phyloP scores from a whole-genome alignment of 2,888 invertebrate genomes.

The Apeira syringaria region DNA sequence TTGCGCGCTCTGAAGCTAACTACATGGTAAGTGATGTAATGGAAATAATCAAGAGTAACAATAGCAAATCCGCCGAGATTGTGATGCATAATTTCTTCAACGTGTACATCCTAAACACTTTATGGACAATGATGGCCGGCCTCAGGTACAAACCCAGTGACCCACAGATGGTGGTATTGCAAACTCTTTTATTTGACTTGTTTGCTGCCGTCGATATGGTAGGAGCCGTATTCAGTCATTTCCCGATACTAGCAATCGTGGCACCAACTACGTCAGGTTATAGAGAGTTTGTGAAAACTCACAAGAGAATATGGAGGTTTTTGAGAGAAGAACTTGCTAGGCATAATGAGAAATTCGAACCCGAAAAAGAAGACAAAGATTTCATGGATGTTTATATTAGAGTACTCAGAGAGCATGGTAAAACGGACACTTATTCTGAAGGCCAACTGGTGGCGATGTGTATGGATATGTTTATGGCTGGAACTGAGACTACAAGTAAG shows the following conservation, averaged over 20 bases:
- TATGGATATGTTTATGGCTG: slow-evolving; percentile 94
- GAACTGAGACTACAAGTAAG: slow-evolving; percentile 93
- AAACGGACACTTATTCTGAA: slow-evolving; percentile 85
- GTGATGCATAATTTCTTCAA: slow-evolving; percentile 90
- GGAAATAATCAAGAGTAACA: slow-evolving; percentile 51
- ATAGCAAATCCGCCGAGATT: slow-evolving; percentile 72
- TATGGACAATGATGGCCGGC: slow-evolving; percentile 94
- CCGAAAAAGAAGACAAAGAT: slow-evolving; percentile 86
- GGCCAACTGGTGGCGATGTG: slow-evolving; percentile 91
- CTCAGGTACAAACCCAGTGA: slow-evolving; percentile 88
- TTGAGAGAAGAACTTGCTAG: slow-evolving; percentile 87
- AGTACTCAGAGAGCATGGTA: slow-evolving; percentile 84
- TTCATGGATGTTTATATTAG: slow-evolving; percentile 93
- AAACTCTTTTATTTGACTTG: slow-evolving; percentile 87
- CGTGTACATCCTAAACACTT: slow-evolving; percentile 89
- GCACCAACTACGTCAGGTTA: slow-evolving; percentile 92
- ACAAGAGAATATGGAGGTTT: slow-evolving; percentile 89
- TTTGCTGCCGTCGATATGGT: slow-evolving; percentile 92
- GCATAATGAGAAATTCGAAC: slow-evolving; percentile 86
- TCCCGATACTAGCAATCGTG: slow-evolving; percentile 87
- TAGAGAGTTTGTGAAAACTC: slow-evolving; percentile 87
- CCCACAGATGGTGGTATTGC: slow-evolving; percentile 86
- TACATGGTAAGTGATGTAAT: slow-evolving; percentile 84
- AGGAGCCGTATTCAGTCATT: slow-evolving; percentile 91
- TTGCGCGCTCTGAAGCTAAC: slow-evolving; percentile 87